phyloP scores from a whole-genome alignment of 2,888 invertebrate species.

The Morpho deidamia region DNA sequence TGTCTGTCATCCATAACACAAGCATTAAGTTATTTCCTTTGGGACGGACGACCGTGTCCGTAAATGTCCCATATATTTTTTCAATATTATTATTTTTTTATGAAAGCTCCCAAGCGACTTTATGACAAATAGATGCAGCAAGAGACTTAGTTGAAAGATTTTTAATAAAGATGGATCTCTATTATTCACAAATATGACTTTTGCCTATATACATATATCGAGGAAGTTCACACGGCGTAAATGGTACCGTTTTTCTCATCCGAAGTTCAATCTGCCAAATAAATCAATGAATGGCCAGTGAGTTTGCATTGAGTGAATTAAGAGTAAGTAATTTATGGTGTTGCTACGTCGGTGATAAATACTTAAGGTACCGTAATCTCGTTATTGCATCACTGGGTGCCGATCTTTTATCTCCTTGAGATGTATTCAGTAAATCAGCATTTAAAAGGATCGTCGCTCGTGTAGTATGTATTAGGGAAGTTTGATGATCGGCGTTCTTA shows the following conservation, averaged over 20 bases:
- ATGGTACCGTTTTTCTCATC: conserved; percentile 18
- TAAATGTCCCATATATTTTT: no score
- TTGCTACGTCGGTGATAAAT: conserved; percentile 49
- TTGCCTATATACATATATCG: not conserved
- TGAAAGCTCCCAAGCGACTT: no score
- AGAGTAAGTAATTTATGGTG: conserved; percentile 48
- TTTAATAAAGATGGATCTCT: no score
- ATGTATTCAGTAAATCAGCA: conserved; percentile 6
- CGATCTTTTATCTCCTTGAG: conserved; percentile 11
- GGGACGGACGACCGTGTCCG: no score
- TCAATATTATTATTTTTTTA: no score
- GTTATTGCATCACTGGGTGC: conserved; percentile 50
- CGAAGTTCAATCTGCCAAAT: conserved; percentile 29
- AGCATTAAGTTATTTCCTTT: no score
- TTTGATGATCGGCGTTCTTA: no score
- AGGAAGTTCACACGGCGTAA: not conserved
- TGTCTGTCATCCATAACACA: no score
- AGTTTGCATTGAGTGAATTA: conserved; percentile 36
- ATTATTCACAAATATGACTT: no score
- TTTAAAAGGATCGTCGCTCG: not conserved
- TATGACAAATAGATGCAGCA: no score
- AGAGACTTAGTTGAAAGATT: no score
- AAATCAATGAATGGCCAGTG: conserved; percentile 27
- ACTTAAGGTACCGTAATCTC: conserved; percentile 53
- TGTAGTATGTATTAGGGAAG: no score